Conservation (phyloP, 2,797 vertebrate genomes). For the Cossypha dichroa region DNA sequence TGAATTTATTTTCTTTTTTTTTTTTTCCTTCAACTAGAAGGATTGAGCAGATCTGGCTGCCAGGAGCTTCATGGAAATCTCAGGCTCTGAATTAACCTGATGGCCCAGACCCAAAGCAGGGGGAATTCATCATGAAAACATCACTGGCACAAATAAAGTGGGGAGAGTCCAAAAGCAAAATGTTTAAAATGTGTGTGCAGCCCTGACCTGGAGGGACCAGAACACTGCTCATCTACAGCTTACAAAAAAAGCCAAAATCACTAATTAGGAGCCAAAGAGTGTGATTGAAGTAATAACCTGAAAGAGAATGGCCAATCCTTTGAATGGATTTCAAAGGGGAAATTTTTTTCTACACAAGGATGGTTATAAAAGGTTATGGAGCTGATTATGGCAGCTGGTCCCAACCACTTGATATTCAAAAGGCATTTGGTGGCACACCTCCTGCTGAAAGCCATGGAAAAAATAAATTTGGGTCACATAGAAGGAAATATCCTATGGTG, state of each 20-base stretch:
- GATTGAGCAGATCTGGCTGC: neutral
- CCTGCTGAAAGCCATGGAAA: slow-evolving; percentile 27
- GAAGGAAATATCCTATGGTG: slow-evolving; percentile 48
- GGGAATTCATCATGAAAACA: neutral
- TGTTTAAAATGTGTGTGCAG: neutral
- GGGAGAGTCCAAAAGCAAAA: neutral
- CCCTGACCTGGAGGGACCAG: neutral
- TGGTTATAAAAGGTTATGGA: slow-evolving; percentile 5
- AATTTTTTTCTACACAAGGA: neutral
- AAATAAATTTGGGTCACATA: slow-evolving; percentile 33
- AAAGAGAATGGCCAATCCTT: slow-evolving; percentile 36
- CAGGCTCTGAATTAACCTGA: neutral
- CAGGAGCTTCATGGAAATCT: neutral
- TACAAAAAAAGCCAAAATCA: neutral
- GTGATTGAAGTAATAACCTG: slow-evolving; percentile 21
- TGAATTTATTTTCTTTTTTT: too few relatives aligned
- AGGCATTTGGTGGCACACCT: slow-evolving; percentile 33
- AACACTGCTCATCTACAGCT: neutral
- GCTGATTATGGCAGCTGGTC: slow-evolving; percentile 8
- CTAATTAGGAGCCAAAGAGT: slow-evolving; percentile 8
- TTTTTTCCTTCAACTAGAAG: too few relatives aligned
- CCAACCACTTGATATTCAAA: slow-evolving; percentile 40
- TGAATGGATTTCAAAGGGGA: slow-evolving; percentile 17
- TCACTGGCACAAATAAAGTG: neutral
- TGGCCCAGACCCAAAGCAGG: neutral